Conservation (phyloP, 2,888 invertebrate genomes). For the Limnephilus marmoratus region DNA sequence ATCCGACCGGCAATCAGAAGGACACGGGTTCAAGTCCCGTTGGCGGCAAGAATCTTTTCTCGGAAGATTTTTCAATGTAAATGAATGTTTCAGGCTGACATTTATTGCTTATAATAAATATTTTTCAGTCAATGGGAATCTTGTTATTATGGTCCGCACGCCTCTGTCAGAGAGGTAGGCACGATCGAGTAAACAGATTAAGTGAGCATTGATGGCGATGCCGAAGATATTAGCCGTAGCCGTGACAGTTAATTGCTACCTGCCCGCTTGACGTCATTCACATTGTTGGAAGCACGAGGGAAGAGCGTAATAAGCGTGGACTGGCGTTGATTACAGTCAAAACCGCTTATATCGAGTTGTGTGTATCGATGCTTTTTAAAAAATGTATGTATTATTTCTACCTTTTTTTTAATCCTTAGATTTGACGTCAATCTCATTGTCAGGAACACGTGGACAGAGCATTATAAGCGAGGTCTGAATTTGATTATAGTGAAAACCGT, state of each 20-base stretch:
- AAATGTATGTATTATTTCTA: no score
- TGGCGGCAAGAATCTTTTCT: no score
- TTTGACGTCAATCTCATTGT: not conserved
- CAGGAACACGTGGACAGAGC: not conserved
- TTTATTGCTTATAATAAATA: no score
- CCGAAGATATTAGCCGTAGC: not conserved
- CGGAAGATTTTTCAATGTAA: no score
- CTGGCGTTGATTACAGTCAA: not conserved
- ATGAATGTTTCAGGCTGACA: no score
- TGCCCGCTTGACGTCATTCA: not conserved
- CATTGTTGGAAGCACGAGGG: not conserved
- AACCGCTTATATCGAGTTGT: not conserved
- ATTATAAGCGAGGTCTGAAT: not conserved
- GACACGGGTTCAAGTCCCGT: no score
- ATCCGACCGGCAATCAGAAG: no score
- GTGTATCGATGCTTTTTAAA: no score
- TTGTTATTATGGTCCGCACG: not conserved
- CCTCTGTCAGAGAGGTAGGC: not conserved
- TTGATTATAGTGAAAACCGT: not conserved
- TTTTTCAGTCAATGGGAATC: no score
- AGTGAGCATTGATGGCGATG: not conserved
- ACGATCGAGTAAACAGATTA: slow-evolving; percentile 2
- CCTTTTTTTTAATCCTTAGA: no score
- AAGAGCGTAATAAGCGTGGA: not conserved
- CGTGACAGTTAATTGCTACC: not conserved